Evolutionary conservation across 2,797 vertebrate genomes (phyloP).

Genomic region (Centroberyx gerrardi): DNA sequence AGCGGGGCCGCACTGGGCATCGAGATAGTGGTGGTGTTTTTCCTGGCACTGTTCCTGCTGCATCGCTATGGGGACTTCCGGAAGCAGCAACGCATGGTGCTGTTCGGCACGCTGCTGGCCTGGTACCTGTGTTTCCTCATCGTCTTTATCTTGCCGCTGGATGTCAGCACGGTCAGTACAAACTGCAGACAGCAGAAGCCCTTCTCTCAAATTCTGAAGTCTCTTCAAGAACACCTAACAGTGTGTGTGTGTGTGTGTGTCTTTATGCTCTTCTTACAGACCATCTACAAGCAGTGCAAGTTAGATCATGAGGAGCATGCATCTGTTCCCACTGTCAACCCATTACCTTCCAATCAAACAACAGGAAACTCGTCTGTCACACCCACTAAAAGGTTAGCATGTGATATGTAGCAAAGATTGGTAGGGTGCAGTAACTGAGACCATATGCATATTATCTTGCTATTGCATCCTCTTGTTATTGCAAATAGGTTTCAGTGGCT

Average conservation of each 20-base stretch:
- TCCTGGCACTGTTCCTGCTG: slow-evolving; percentile 95
- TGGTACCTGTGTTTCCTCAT: slow-evolving; percentile 99
- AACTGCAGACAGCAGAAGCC: neutral
- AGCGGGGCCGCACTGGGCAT: slow-evolving; percentile 94
- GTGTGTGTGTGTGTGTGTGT: slow-evolving; percentile 2
- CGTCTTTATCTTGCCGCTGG: slow-evolving; percentile 96
- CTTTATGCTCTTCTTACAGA: slow-evolving; percentile 68
- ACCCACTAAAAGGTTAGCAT: slow-evolving; percentile 72
- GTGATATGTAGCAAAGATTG: neutral
- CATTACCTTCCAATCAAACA: slow-evolving; percentile 69
- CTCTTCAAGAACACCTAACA: neutral
- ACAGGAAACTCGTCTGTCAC: slow-evolving; percentile 64
- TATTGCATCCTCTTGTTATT: too few relatives aligned
- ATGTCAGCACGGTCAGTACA: slow-evolving; percentile 94
- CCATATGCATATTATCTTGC: too few relatives aligned
- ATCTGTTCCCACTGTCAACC: slow-evolving; percentile 36
- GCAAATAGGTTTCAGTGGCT: too few relatives aligned
- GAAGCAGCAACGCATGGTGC: slow-evolving; percentile 96
- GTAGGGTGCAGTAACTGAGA: neutral
- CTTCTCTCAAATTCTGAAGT: neutral
- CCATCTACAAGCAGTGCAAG: slow-evolving; percentile 87
- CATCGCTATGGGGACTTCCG: slow-evolving; percentile 97
- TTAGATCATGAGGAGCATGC: slow-evolving; percentile 69
- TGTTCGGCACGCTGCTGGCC: slow-evolving; percentile 94
- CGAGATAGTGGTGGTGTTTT: slow-evolving; percentile 96